phyloP scores from a whole-genome alignment of 2,888 invertebrate genomes.

The Hylaea fasciaria region DNA sequence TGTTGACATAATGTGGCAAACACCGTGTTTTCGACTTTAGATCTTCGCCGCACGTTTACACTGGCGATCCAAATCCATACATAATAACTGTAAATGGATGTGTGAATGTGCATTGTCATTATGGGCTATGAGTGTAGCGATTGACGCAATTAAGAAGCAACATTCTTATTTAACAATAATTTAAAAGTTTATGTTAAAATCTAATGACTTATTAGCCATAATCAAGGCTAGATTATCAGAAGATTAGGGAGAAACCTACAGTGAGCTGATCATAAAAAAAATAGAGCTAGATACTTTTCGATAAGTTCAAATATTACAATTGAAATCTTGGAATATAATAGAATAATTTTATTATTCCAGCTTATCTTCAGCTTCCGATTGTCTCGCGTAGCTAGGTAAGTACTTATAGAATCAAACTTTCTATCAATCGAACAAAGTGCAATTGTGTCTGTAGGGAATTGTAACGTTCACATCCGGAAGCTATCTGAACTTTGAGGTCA shows the following conservation, averaged over 20 bases:
- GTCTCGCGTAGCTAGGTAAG: no score
- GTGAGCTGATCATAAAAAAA: no score
- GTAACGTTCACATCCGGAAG: conserved; percentile 38
- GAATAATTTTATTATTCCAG: no score
- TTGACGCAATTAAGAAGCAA: conserved; percentile 3
- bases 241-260: no score
- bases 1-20: conserved; percentile 67
- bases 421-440: conserved; percentile 24
- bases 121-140: not conserved
- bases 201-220: no score
- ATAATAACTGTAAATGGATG: conserved; percentile 26
- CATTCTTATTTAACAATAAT: not conserved
- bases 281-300: no score
- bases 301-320: no score
- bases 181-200: no score
- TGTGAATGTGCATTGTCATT: conserved; percentile 28
- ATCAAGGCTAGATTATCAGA: no score
- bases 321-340: no score
- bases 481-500: conserved; percentile 37
- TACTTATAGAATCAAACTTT: no score
- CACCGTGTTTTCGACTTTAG: conserved; percentile 56
- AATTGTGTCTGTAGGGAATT: conserved; percentile 36
- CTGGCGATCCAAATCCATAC: conserved; percentile 37
- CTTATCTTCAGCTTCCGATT: no score
- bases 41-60: conserved; percentile 43